A percentile compares a stretch with the other conserved stretches of the same genome.
Evolutionary conservation across 2,888 invertebrate genomes (phyloP).

Genomic region (Melinopterus prodromus): DNA sequence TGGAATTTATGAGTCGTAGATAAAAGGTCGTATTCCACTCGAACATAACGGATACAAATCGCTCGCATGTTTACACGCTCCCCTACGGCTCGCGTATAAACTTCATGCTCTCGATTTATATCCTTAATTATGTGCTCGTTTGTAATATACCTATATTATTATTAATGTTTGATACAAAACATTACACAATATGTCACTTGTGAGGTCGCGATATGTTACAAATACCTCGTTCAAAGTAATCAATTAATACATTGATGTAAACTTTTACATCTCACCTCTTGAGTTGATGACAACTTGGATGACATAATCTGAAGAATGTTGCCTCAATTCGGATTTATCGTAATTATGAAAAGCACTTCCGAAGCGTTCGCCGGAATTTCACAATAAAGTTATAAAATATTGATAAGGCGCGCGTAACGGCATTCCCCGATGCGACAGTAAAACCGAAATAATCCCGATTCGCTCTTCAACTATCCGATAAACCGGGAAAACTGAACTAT

Average conservation of each 20-base stretch:
- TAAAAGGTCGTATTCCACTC: no score
- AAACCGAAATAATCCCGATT: background rate
- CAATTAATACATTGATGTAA: background rate
- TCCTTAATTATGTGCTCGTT: no score
- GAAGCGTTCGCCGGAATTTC: background rate
- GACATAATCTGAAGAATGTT: background rate
- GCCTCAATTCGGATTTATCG: background rate
- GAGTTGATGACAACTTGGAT: background rate
- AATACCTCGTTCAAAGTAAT: no score
- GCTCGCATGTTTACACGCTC: no score
- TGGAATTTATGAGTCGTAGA: no score
- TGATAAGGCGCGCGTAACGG: background rate
- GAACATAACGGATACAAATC: no score
- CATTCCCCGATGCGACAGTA: background rate
- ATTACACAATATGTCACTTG: no score
- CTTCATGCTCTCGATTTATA: no score
- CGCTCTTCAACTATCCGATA: background rate
- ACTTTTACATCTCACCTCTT: background rate
- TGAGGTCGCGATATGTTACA: no score
- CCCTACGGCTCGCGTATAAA: no score
- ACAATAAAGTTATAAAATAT: background rate
- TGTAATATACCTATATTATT: no score
- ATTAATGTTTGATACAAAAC: no score
- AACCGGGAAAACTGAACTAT: conserved; percentile 6
- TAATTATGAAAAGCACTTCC: conserved; percentile 4